phyloP scores from a whole-genome alignment of 92 coral and sea anemone genomes.

The Paramuricea clavata region DNA sequence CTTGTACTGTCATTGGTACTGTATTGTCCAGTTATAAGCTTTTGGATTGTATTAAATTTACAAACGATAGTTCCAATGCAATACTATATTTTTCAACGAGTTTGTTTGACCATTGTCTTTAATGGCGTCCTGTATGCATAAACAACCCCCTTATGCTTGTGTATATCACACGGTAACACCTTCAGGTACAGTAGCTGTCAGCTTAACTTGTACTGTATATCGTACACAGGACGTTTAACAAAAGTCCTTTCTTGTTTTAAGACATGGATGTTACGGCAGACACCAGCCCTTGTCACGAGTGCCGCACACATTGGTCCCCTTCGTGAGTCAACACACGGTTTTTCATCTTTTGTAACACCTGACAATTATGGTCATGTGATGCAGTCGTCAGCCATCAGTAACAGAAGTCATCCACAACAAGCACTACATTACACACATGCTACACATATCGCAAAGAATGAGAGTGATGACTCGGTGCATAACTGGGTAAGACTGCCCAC shows the following conservation, averaged over 20 bases:
- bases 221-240: not conserved
- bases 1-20: too few relatives aligned
- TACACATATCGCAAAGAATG: not conserved
- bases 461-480: not conserved
- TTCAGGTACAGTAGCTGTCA: too few relatives aligned
- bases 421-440: not conserved
- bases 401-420: slow-evolving; percentile 6
- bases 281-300: slow-evolving; percentile 27
- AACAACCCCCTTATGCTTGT: too few relatives aligned
- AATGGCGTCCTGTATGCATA: too few relatives aligned
- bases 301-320: slow-evolving; percentile 18
- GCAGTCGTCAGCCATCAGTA: not conserved
- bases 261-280: slow-evolving; percentile 39
- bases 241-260: not conserved
- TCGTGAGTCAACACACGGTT: not conserved
- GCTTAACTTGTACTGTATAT: too few relatives aligned
- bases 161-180: too few relatives aligned
- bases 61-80: too few relatives aligned
- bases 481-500: slow-evolving; percentile 22
- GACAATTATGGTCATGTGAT: not conserved
- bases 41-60: too few relatives aligned
- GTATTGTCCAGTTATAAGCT: too few relatives aligned
- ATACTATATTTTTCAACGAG: too few relatives aligned
- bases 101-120: too few relatives aligned
- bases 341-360: not conserved